phyloP scores from a whole-genome alignment of 2,797 vertebrate genomes.

The Cirrhinus mrigala region DNA sequence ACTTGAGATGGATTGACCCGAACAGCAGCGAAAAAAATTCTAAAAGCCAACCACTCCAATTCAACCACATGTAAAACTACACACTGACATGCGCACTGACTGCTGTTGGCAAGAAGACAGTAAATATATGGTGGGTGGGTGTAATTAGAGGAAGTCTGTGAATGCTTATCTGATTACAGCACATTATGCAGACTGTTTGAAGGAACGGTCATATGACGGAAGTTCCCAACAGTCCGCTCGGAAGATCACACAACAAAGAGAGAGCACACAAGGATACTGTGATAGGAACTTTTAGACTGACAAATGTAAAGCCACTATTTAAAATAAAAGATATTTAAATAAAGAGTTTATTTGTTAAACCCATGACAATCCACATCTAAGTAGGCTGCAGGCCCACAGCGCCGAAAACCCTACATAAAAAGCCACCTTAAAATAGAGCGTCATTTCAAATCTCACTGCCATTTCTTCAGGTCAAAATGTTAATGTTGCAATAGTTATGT shows the following conservation, averaged over 20 bases:
- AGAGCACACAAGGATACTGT: slow-evolving; percentile 2
- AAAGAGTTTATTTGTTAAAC: background rate
- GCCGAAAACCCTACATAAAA: background rate
- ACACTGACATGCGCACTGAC: background rate
- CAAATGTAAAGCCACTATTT: background rate
- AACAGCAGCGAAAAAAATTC: background rate
- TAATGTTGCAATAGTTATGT: background rate
- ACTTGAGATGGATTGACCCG: background rate
- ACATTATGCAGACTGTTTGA: slow-evolving; percentile 54
- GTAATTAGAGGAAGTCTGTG: slow-evolving; percentile 51
- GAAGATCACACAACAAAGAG: slow-evolving; percentile 51
- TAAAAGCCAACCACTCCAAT: background rate
- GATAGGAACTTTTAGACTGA: background rate
- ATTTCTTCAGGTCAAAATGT: background rate
- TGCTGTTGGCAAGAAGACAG: background rate
- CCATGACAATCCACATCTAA: background rate
- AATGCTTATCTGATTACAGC: slow-evolving; percentile 59
- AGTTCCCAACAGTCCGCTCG: slow-evolving; percentile 55
- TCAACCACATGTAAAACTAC: background rate
- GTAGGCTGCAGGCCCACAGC: background rate
- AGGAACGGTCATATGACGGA: slow-evolving; percentile 68
- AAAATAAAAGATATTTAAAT: no score
- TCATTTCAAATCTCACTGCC: background rate
- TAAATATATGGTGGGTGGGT: background rate
- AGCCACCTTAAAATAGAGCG: background rate